Percentiles rank a stretch among this genome's conserved stretches.
Conservation (phyloP, 2,797 vertebrate species). For the Onychomys leucogaster region DNA sequence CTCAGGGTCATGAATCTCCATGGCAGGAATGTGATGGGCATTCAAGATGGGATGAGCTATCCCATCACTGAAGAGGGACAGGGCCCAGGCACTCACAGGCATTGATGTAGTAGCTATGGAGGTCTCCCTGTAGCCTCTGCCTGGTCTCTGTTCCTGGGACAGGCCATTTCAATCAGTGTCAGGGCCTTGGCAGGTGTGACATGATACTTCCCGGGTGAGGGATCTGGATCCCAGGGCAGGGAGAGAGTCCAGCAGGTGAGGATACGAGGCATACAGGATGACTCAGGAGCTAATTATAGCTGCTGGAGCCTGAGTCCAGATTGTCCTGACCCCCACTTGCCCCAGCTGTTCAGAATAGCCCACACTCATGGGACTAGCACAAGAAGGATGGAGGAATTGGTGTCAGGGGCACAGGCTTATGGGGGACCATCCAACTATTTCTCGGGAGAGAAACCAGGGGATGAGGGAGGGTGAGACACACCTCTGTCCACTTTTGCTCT, state of each 20-base stretch:
- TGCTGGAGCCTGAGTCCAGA: neutral
- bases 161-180: neutral
- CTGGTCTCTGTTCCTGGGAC: neutral
- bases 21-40: neutral
- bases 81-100: neutral
- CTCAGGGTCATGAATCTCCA: neutral
- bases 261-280: neutral
- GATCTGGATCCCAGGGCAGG: neutral
- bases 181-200: neutral
- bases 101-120: neutral
- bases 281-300: conserved; percentile 78
- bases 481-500: neutral
- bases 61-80: neutral
- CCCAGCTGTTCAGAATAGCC: neutral
- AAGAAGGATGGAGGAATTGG: neutral
- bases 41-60: neutral
- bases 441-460: neutral
- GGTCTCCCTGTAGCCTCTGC: neutral
- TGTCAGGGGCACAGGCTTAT: neutral
- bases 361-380: neutral
- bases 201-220: neutral
- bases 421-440: neutral
- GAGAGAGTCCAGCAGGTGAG: conserved; percentile 64
- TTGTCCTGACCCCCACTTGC: conserved; percentile 9
- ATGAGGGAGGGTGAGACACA: neutral